Evolutionary conservation across 2,113 vertebrate species (phyloP).

Genomic region (Embiotoca jacksoni): DNA sequence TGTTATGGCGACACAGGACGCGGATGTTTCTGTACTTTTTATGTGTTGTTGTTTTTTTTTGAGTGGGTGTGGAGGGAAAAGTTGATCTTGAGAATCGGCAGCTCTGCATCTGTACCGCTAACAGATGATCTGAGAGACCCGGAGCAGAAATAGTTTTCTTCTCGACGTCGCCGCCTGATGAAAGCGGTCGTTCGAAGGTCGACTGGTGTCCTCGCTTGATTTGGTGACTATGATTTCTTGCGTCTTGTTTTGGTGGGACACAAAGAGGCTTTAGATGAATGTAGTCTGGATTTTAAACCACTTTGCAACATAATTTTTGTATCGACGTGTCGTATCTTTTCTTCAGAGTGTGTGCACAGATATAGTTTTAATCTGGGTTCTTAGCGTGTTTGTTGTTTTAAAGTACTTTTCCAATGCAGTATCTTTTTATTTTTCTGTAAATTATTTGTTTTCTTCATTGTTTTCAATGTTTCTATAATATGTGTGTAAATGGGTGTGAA

Average conservation of each 20-base stretch:
- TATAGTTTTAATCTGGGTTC: conserved; percentile 9
- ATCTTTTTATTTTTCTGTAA: conserved; percentile 8
- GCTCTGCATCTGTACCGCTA: neutral
- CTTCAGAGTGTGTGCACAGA: conserved; percentile 9
- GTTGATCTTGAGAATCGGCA: neutral
- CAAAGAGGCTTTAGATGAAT: conserved; percentile 26
- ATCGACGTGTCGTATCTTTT: too few species aligned
- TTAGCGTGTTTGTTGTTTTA: neutral
- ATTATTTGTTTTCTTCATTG: conserved; percentile 3
- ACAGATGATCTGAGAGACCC: neutral
- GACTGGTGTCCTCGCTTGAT: neutral
- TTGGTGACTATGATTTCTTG: neutral
- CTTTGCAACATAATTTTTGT: conserved; percentile 31
- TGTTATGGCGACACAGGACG: neutral
- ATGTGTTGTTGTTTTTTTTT: neutral
- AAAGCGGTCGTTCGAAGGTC: neutral
- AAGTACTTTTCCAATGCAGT: neutral
- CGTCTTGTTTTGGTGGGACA: conserved; percentile 1
- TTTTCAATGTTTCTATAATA: neutral
- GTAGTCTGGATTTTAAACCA: conserved; percentile 17
- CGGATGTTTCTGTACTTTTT: neutral
- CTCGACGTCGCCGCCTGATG: neutral
- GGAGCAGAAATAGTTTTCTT: neutral
- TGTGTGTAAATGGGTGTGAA: conserved; percentile 1
- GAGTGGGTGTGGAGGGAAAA: neutral